Base-by-base conservation (phyloP, 2,888 invertebrate species). In the Mesorhabditis belari region DNA sequence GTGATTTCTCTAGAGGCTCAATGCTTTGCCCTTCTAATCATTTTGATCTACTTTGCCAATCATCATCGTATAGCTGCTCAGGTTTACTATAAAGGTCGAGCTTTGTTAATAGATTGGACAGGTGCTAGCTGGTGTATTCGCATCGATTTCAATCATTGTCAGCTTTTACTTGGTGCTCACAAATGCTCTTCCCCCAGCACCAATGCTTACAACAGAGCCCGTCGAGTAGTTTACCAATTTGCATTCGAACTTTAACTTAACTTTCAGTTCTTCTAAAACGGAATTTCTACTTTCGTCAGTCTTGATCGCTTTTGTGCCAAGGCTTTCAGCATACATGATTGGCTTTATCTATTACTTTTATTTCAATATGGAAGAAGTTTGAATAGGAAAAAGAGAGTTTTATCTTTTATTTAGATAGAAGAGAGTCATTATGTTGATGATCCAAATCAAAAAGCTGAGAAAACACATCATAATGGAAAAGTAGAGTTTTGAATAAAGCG, bases 1-100 rank as follows among this genome's bases (percentile, higher is more conserved):
- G 65, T 75, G 12, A 65, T 77, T 29, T 76, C 77, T 5, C 60
- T 78, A 27, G 77, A 80, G 55, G 74, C 76, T n/a, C 78, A 80
- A 58, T 77, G 70, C 56, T 77, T 70, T 35, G 55, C 66, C 4
- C 44, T 78, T 5, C 57, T 75, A 5, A 58, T 77, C 5, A 21
- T 72, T 21, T 57, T 72, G 19, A 68, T 74, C 54, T 70, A 60
- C 27, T 26, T 74, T 26, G 65, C 71, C 6, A 57, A 58, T 6
- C 62, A 59, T 23, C 62, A 60, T 17, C 26, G 57, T 9, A 23
- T 65, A 3, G 17, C 57, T 9, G 65, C 66, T 4, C 58, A 66
- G 63, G 64, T 65, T 49, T 49, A 5, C 49, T 19, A 23, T 12
- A 27, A 19, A 4, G 17, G 28, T 5, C 4, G n/a, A 23, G 19